Evolutionary conservation across 1,140 invertebrate genomes (phyloP).

Genomic region (Heliconius hermathena): DNA sequence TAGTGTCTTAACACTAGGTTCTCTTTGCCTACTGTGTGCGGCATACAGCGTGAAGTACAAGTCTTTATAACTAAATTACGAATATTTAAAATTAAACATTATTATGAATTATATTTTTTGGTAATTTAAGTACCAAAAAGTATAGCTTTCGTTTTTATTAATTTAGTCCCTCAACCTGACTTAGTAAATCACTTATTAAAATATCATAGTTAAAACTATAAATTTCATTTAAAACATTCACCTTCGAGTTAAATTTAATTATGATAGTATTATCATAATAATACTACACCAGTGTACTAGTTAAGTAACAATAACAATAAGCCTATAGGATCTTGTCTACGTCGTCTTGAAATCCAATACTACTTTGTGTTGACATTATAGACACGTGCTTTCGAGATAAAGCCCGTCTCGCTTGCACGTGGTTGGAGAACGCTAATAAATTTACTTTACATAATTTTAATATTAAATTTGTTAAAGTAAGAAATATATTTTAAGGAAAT

Average conservation of each 20-base stretch:
- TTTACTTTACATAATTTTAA: background rate
- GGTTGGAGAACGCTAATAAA: background rate
- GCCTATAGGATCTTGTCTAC: conserved; percentile 38
- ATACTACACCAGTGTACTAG: background rate
- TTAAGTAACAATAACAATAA: conserved; percentile 3
- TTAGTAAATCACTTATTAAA: too few species aligned
- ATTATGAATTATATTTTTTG: too few species aligned
- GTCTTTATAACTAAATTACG: too few species aligned
- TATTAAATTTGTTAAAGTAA: background rate
- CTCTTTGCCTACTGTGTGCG: too few species aligned
- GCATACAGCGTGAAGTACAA: too few species aligned
- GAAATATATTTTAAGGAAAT: background rate
- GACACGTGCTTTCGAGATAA: conserved; percentile 64
- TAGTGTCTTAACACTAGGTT: too few species aligned
- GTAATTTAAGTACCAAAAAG: too few species aligned
- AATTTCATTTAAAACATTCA: too few species aligned
- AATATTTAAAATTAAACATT: too few species aligned
- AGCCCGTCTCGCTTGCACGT: conserved; percentile 7
- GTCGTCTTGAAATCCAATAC: conserved; percentile 53
- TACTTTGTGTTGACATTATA: conserved; percentile 53
- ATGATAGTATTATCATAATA: background rate
- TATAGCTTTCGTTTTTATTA: too few species aligned
- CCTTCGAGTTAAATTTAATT: background rate
- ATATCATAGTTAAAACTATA: too few species aligned
- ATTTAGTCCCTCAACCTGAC: too few species aligned